phyloP scores from a whole-genome alignment of 2,797 vertebrate species.

The Oreochromis grahami region DNA sequence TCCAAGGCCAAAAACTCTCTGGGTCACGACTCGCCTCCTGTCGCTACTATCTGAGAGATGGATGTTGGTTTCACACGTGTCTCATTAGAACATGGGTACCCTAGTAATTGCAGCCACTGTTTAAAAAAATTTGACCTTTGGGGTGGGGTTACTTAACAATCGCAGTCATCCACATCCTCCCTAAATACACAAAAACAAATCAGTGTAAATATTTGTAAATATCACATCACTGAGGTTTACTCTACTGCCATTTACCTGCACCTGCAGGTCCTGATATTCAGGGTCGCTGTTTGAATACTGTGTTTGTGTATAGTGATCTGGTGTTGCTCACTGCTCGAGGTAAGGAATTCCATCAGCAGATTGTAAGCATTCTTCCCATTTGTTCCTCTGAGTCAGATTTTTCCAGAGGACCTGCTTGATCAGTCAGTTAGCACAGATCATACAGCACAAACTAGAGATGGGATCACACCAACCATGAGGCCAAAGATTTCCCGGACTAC shows the following conservation, averaged over 20 bases:
- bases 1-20: conserved; percentile 60
- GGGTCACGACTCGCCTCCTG: conserved; percentile 53
- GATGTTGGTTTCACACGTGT: background rate
- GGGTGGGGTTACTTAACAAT: background rate
- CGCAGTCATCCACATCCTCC: background rate
- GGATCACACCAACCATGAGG: background rate
- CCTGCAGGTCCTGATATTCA: background rate
- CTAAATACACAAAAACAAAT: background rate
- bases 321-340: background rate
- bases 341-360: conserved; percentile 36
- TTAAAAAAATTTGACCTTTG: background rate
- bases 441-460: background rate
- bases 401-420: conserved; percentile 26
- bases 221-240: background rate
- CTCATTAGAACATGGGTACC: background rate
- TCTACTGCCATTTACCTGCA: conserved; percentile 9
- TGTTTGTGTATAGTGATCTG: conserved; percentile 23
- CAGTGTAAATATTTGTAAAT: conserved; percentile 24
- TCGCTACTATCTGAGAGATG: background rate
- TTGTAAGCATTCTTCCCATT: background rate
- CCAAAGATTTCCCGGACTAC: background rate
- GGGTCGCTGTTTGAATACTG: conserved; percentile 34
- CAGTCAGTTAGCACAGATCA: background rate
- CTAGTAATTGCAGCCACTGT: background rate
- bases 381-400: conserved; percentile 30